A percentile compares a stretch with the other conserved stretches of the same genome.
phyloP scores from a whole-genome alignment of 2,888 invertebrate species.

The Mesopsocus fuscifrons region DNA sequence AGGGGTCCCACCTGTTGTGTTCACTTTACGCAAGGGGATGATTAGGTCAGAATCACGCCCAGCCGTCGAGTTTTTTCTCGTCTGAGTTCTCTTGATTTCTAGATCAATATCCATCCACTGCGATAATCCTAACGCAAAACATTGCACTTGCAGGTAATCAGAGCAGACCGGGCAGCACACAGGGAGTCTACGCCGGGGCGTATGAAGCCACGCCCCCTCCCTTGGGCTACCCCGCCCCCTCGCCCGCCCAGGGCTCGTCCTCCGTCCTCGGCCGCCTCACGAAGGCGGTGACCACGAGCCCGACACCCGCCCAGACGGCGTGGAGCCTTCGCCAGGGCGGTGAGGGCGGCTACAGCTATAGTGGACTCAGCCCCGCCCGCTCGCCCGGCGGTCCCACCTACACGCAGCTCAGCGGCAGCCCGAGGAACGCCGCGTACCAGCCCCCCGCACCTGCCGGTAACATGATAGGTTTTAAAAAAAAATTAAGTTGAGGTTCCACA shows the following conservation, averaged over 20 bases:
- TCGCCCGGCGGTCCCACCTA: conserved; percentile 72
- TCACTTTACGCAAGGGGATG: no score
- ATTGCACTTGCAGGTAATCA: conserved; percentile 15
- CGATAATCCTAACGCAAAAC: no score
- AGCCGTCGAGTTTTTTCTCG: no score
- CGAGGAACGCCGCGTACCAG: conserved; percentile 29
- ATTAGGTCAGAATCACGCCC: no score
- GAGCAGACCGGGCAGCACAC: conserved; percentile 46
- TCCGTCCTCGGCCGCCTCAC: conserved; percentile 42
- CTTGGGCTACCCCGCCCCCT: conserved; percentile 39
- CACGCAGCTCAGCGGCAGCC: conserved; percentile 54
- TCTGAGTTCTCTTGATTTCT: no score
- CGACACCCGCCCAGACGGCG: conserved; percentile 46
- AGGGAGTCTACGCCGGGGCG: conserved; percentile 43
- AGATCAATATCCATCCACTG: no score
- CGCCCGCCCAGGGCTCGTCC: conserved; percentile 37
- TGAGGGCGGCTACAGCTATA: conserved; percentile 50
- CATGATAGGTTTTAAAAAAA: no score
- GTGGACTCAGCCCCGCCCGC: conserved; percentile 56
- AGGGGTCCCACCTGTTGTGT: no score
- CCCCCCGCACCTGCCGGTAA: conserved; percentile 21
- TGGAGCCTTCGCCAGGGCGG: conserved; percentile 44
- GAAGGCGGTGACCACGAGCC: conserved; percentile 47
- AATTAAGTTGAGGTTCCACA: no score
- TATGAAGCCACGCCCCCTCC: conserved; percentile 65